phyloP scores from a whole-genome alignment of 2,888 invertebrate genomes.

The Oligia fasciuncula region DNA sequence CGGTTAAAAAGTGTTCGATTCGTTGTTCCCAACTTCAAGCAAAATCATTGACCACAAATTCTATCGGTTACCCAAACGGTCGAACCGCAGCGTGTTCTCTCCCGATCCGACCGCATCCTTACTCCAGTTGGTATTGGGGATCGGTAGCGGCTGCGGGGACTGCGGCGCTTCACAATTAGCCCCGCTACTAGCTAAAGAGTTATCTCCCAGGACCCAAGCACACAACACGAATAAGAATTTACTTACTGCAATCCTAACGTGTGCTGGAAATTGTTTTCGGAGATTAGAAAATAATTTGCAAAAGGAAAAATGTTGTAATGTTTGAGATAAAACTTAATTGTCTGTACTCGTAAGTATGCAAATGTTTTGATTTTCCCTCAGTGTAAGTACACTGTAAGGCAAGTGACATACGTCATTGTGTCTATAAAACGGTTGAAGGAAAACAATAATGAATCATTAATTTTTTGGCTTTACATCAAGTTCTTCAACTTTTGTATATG shows the following conservation, averaged over 20 bases:
- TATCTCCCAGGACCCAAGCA: slow-evolving; percentile 62
- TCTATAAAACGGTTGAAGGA: slow-evolving; percentile 7
- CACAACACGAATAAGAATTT: slow-evolving; percentile 62
- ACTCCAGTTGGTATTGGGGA: slow-evolving; percentile 64
- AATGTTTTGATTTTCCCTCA: slow-evolving; percentile 14
- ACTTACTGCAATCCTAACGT: slow-evolving; percentile 50
- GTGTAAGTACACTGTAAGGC: neutral
- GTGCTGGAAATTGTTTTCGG: slow-evolving; percentile 28
- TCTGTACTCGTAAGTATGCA: neutral
- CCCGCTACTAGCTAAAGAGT: slow-evolving; percentile 73
- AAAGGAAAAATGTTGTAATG: neutral
- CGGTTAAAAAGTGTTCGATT: neutral
- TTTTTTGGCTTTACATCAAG: neutral
- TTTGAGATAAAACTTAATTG: slow-evolving; percentile 9
- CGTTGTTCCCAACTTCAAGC: neutral
- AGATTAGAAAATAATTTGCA: slow-evolving; percentile 31
- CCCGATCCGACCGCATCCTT: slow-evolving; percentile 36
- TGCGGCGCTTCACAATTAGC: slow-evolving; percentile 76
- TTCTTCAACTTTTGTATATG: neutral
- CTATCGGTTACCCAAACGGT: neutral
- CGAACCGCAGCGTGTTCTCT: slow-evolving; percentile 31
- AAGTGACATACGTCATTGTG: neutral
- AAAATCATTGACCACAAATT: neutral
- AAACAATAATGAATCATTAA: neutral
- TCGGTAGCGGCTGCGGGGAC: slow-evolving; percentile 58